Base-by-base conservation (phyloP, 2,113 vertebrate genomes). In the Misgurnus anguillicaudatus region DNA sequence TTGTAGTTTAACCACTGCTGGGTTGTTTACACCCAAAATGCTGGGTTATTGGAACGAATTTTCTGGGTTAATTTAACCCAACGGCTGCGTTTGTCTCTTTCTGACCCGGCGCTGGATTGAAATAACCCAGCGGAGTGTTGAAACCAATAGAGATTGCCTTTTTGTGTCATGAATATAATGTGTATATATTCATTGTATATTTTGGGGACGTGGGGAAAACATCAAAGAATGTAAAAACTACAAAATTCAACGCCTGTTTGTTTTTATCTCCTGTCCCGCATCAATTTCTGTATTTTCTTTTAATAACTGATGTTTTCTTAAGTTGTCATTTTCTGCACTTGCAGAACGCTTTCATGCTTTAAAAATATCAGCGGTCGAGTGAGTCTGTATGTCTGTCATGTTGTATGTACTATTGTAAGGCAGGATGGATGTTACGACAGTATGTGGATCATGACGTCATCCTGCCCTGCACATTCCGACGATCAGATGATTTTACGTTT, bases 211-310 rank as follows among this genome's bases (percentile, higher is more conserved):
- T 85, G 83, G 66, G 71, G 58, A 7, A 61, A 45, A 19, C 88
- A 86, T 63, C 74, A 85, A 90, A 90, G 91, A 92, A 93, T 94
- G 91, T 94, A 92, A 90, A 90, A 88, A 76, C 69, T 87, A 84
- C 75, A 86, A 85, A 91, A 89, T 61, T 42, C 77, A 17, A 5
- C 14, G 17, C 6, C 53, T 57, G 48, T 75, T 67, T 17, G 63
- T 74, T 79, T 51, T 5, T 13, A 39, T 39, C 66, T 9, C 61
- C 51, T 77, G 67, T 68, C 66, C 31, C 45, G 38, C 47, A 38
- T 9, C n/a, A n/a, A 38, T 38, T 63, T 67, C 42, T 75, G 60
- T 85, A 78, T 48, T 86, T 65, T 19, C 14, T 77, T 38, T 78
- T 70, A 9, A 19, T 31, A 31, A 2, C 24, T 2, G 24, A 31